A percentile compares a stretch with the other conserved stretches of the same genome.
Evolutionary conservation across 2,797 vertebrate species (phyloP).

Genomic region (Melanotaenia nigrans): DNA sequence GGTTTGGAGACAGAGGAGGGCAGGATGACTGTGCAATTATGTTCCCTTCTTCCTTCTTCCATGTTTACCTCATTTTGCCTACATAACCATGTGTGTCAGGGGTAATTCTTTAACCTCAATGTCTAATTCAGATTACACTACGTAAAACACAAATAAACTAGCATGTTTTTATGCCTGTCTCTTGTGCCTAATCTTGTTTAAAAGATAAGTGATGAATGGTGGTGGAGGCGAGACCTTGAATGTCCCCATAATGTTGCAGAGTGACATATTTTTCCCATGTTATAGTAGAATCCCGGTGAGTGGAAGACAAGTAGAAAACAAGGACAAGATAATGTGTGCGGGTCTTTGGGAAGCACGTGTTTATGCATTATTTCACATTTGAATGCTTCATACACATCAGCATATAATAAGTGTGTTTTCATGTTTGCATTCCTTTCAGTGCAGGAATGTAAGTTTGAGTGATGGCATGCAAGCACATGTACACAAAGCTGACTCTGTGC

Average conservation of each 20-base stretch:
- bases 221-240: conserved; percentile 54
- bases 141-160: conserved; percentile 23
- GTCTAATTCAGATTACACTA: not conserved
- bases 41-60: conserved; percentile 23
- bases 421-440: conserved; percentile 35
- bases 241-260: conserved; percentile 33
- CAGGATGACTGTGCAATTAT: conserved; percentile 40
- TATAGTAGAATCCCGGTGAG: conserved; percentile 12
- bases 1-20: conserved; percentile 18
- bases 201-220: conserved; percentile 8
- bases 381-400: conserved; percentile 16
- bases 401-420: conserved; percentile 31
- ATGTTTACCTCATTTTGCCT: conserved; percentile 1
- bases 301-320: not conserved
- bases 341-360: conserved; percentile 6
- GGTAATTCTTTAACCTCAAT: conserved; percentile 20
- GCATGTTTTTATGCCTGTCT: not conserved
- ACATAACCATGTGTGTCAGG: not conserved
- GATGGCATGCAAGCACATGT: conserved; percentile 38
- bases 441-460: conserved; percentile 40
- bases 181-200: not conserved
- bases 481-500: conserved; percentile 33
- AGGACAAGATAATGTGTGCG: not conserved
- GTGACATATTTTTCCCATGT: not conserved
- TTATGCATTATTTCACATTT: conserved; percentile 14